Percentiles rank a stretch among this genome's conserved stretches.
These are phyloP conservation scores for Saimiri boliviensis DNA, from an alignment of 2,113 vertebrate genomes.

Conservation along the genomic window DNA sequence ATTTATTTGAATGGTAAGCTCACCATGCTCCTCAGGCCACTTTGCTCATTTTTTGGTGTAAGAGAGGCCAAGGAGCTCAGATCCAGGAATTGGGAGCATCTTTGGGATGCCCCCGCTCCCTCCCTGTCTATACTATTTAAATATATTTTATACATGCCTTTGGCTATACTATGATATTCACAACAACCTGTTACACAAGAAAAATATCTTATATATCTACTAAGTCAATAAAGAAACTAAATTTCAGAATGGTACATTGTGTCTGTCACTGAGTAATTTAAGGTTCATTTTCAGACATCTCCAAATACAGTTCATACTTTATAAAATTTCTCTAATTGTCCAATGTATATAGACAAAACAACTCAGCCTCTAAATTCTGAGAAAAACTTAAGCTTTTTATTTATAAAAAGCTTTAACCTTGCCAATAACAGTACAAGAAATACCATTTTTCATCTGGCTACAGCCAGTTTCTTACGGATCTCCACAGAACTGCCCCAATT, in stretches of 20 bases:
- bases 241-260: neutral
- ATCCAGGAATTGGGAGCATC: no score
- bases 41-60: no score
- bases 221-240: neutral
- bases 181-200: neutral
- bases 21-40: no score
- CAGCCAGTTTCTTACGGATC: conserved; percentile 21
- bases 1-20: no score
- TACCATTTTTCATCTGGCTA: conserved; percentile 63
- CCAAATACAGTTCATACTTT: conserved; percentile 29
- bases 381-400: conserved; percentile 31
- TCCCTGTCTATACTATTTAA: neutral
- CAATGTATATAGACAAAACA: neutral
- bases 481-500: conserved; percentile 64
- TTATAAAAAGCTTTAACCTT: conserved; percentile 58
- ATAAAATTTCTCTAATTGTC: conserved; percentile 40
- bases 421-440: conserved; percentile 51
- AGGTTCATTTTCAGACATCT: neutral
- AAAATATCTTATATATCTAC: neutral
- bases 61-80: no score
- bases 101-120: no score
- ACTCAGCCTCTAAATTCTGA: neutral
- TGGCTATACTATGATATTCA: neutral
- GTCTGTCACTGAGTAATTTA: neutral
- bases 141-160: neutral